A percentile compares a stretch with the other conserved stretches of the same genome.
phyloP scores from a whole-genome alignment of 2,888 invertebrate genomes.

The Bombylius major region DNA sequence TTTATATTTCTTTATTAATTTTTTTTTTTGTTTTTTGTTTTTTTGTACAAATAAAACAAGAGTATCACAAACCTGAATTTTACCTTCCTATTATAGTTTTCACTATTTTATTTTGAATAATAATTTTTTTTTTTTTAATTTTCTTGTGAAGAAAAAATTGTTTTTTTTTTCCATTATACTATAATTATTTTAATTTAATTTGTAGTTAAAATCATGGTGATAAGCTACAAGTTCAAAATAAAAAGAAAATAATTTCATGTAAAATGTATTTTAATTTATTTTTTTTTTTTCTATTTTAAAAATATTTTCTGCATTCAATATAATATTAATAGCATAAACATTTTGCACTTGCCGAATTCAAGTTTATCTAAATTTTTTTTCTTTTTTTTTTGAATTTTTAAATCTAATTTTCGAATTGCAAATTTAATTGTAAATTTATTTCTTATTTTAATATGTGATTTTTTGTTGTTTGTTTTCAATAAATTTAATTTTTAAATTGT shows the following conservation, averaged over 20 bases:
- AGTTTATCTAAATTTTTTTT: too few species aligned
- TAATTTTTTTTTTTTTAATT: neutral
- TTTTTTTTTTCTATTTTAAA: too few species aligned
- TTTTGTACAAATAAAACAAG: slow-evolving; percentile 15
- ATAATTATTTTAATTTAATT: neutral
- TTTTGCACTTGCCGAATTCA: too few species aligned
- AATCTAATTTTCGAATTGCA: too few species aligned
- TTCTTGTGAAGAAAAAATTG: neutral
- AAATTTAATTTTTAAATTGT: too few species aligned
- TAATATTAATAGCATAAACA: too few species aligned
- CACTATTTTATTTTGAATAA: neutral
- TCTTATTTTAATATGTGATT: too few species aligned
- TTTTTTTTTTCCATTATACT: too few species aligned
- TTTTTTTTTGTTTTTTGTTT: neutral
- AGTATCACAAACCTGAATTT: slow-evolving; percentile 15
- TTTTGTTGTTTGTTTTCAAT: too few species aligned
- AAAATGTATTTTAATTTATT: neutral
- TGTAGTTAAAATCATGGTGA: neutral
- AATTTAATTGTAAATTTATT: too few species aligned
- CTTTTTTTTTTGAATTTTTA: too few species aligned
- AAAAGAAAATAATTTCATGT: neutral
- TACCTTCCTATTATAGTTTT: slow-evolving; percentile 1
- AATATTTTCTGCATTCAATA: too few species aligned
- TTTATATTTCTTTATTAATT: neutral
- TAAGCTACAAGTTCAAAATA: neutral